Evolutionary conservation across 2,888 invertebrate species (phyloP), one percentile per base, ranked within the genome.

Genomic region (Sminthurinus aureus): DNA sequence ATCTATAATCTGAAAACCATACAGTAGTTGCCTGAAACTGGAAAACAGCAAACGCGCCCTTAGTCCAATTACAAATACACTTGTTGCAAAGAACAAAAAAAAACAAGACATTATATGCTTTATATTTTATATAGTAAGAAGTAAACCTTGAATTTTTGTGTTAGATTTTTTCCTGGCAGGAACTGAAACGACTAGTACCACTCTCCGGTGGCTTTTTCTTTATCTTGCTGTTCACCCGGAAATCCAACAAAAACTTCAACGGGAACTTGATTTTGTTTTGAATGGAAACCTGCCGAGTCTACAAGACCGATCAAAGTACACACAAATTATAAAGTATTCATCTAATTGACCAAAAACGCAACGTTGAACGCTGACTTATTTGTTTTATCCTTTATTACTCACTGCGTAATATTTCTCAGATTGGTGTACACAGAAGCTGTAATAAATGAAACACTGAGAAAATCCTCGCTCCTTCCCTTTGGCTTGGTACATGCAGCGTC

Each of bases 221-320:
- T 79, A 26, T 18, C 20, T 79, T 12, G 69, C 79, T 11, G 50
- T 69, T 8, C n/a, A 79, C 22, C 79, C 67, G 18, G 71, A 79
- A 0, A 51, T 20, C 9, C 79, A 79, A 51, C 6, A 11, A 13
- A 71, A 67, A 22, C 13, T 79, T 0, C 79, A 79, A 12, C 13
- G 52, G 8, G 79, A 79, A 79, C 69, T 79, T 71, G 79, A 79
- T n/a, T 12, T 11, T 6, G 71, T 79, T 22, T 20, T 79, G n/a
- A 66, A 24, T 20, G 51, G 69, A 12, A 20, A 15, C 38, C 15
- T 79, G 13, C 71, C 79, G 0, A 4, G 51, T 0, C 51, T 79
- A 2, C n/a, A n/a, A n/a, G n/a, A n/a, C n/a, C n/a, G 22, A 69
- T 12, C 20, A 79, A 24, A 20, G 51, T 26, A 20, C 74, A 2